Evolutionary conservation across 1,140 invertebrate species (phyloP).

Genomic region (Sitobion miscanthi): DNA sequence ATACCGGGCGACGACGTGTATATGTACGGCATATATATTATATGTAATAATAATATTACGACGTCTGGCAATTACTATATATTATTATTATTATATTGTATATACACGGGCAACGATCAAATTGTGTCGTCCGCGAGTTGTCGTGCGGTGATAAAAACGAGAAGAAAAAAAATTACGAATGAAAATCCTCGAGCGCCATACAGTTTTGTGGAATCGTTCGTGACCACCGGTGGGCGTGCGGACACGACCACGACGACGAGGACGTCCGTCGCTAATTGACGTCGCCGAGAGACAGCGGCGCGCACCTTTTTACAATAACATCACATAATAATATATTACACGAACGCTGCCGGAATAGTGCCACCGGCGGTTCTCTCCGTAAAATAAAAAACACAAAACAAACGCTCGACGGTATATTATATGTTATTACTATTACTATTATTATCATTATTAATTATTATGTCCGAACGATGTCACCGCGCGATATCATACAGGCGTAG

Average conservation of each 20-base stretch:
- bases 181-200: slow-evolving; percentile 2
- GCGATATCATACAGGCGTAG: not conserved
- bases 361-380: not conserved
- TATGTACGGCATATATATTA: not conserved
- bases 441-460: not conserved
- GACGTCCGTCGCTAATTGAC: slow-evolving; percentile 16
- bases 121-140: slow-evolving; percentile 7
- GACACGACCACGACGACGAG: not conserved
- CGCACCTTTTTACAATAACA: slow-evolving; percentile 10
- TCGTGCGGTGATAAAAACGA: not conserved
- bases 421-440: no score
- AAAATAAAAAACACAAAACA: not conserved
- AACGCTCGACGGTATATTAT: not conserved
- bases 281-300: not conserved
- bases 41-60: not conserved
- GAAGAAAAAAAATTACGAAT: slow-evolving; percentile 7
- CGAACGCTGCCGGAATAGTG: not conserved
- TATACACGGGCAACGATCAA: not conserved
- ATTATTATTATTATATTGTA: no score
- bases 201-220: slow-evolving; percentile 46
- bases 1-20: not conserved
- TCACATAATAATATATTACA: slow-evolving; percentile 7
- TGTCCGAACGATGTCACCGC: not conserved
- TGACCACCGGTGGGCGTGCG: slow-evolving; percentile 44
- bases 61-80: slow-evolving; percentile 14